Evolutionary conservation across 2,888 invertebrate species (phyloP).

Genomic region (Phaonia tiefii): DNA sequence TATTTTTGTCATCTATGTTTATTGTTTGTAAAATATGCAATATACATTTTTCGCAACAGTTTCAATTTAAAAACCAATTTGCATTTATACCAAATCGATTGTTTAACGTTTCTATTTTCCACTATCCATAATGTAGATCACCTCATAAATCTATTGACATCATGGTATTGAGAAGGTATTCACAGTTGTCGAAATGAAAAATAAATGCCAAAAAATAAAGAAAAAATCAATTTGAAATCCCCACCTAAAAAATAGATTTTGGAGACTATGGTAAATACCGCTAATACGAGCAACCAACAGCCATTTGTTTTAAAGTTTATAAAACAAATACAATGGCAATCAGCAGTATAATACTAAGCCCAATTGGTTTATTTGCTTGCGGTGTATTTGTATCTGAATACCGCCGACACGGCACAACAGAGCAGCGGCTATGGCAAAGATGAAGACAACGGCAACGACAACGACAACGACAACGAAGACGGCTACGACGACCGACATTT

Average conservation of each 20-base stretch:
- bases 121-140: constrained; percentile 42
- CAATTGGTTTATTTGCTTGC: constrained; percentile 8
- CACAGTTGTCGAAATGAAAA: constrained; percentile 28
- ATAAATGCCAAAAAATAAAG: constrained; percentile 41
- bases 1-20: too few species aligned
- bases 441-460: constrained; percentile 35
- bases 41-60: neutral
- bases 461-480: constrained; percentile 38
- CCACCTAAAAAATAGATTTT: constrained; percentile 51
- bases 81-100: neutral
- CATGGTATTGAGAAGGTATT: constrained; percentile 35
- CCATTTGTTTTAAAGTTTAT: constrained; percentile 22
- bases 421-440: constrained; percentile 49
- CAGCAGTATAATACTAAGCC: neutral
- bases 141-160: constrained; percentile 45
- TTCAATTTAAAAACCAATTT: constrained; percentile 7
- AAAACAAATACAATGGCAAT: constrained; percentile 35
- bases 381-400: constrained; percentile 20
- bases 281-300: constrained; percentile 40
- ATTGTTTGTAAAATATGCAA: constrained; percentile 1
- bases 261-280: constrained; percentile 33
- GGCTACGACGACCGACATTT: constrained; percentile 48
- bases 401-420: constrained; percentile 40
- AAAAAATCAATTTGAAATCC: constrained; percentile 47
- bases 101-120: neutral